Percentiles rank a stretch among this genome's conserved stretches.
Conservation (phyloP, 2,113 vertebrate genomes). For the Spheniscus mendiculus region DNA sequence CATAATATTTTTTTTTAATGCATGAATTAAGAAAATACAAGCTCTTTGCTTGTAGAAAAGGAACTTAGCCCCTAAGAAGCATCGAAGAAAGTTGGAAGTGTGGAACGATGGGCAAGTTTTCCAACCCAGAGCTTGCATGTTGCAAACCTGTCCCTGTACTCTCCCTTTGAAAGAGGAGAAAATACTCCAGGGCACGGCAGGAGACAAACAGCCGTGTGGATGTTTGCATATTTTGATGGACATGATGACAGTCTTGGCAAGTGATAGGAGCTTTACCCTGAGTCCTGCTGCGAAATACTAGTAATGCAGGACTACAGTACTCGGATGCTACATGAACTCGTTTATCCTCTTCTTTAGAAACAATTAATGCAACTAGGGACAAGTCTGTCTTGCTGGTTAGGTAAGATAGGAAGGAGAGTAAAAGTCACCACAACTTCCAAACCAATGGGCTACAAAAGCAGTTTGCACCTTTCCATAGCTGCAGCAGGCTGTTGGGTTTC, state of each 20-base stretch:
- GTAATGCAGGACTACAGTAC: background rate
- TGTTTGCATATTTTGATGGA: background rate
- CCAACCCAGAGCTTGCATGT: background rate
- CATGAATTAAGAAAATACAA: background rate
- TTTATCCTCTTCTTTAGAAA: background rate
- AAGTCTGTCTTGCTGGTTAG: background rate
- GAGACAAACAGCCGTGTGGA: background rate
- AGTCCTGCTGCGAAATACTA: background rate
- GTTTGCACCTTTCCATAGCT: background rate
- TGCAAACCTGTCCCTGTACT: background rate
- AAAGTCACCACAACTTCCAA: background rate
- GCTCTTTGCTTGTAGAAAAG: background rate
- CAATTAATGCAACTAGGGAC: background rate
- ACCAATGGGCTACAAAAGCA: background rate
- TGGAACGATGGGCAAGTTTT: background rate
- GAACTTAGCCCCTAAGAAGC: background rate
- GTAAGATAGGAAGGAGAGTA: background rate
- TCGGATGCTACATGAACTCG: background rate
- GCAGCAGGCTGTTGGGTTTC: background rate
- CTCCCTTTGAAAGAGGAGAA: background rate
- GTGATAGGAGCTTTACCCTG: background rate
- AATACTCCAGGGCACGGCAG: background rate
- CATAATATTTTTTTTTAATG: background rate
- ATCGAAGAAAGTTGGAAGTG: background rate
- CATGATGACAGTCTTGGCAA: background rate